Base-by-base conservation (phyloP, 2,113 vertebrate genomes). In the Chloropsis cyanopogon region DNA sequence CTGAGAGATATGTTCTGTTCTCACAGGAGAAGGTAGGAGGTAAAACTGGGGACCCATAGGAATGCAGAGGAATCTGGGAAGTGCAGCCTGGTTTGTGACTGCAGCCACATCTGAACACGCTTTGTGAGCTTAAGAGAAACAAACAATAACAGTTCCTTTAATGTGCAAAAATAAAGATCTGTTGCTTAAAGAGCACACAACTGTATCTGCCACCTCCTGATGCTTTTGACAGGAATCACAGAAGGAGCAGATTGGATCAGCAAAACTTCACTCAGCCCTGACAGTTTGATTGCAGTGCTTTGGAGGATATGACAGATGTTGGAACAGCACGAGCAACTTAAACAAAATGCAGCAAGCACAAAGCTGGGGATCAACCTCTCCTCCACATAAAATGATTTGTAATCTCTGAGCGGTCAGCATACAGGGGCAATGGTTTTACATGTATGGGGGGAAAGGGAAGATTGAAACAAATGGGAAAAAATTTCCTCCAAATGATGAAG, bases 261-360 rank as follows among this genome's bases (percentile, higher is more conserved):
- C 95, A 93, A 82, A 96, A 92, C 91, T 89, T 95, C 94, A 83
- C 86, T 96, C 71, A 93, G 79, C 82, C 81, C 79, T 97, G 96
- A 89, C 90, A 96, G 88, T 93, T 94, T 93, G 90, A 96, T 93
- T 96, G 91, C 69, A 46, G 64, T 96, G 82, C 94, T 86, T 66
- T 59, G 90, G 84, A 94, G 86, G 92, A 75, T 88, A 92, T 94
- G 95, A 94, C 94, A 97, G 97, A 95, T 95, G 96, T 76, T 87
- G 61, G 69, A 94, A 71, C 77, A 85, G 86, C 90, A 92, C 64
- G 47, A 96, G 73, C 47, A 90, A 77, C 63, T 66, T 63, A 89
- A 90, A 80, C 92, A 93, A 92, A 94, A 94, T 95, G 57, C 63
- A 86, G 76, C 65, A 86, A 50, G 82, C 63, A 39, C 93, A 86